These are phyloP conservation scores for Morpho deidamia DNA, from an alignment of 2,888 invertebrate genomes.

Conservation along the genomic window DNA sequence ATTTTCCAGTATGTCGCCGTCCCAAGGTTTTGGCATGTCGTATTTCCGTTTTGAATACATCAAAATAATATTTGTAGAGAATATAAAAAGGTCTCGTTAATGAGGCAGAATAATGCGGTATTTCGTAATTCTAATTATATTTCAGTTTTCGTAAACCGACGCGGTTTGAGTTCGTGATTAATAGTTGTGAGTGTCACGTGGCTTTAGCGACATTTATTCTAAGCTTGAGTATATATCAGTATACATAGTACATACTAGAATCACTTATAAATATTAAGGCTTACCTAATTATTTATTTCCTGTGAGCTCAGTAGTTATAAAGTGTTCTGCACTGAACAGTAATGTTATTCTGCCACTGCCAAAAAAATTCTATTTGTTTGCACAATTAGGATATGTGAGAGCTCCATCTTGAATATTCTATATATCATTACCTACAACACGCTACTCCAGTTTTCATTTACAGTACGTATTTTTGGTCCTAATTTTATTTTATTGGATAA, in stretches of 20 bases:
- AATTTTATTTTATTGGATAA: no score
- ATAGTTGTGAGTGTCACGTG: constrained; percentile 58
- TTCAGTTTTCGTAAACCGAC: constrained; percentile 46
- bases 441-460: no score
- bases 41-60: constrained; percentile 17
- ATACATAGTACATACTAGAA: constrained; percentile 2
- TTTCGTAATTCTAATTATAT: constrained; percentile 38
- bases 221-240: constrained; percentile 28
- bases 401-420: no score
- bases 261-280: background rate
- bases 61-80: constrained; percentile 19
- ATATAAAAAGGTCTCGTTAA: constrained; percentile 23
- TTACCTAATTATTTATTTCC: background rate
- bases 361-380: no score
- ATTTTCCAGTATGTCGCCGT: background rate
- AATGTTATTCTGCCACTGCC: no score
- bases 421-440: no score
- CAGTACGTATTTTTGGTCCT: no score
- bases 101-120: constrained; percentile 27
- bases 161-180: constrained; percentile 54
- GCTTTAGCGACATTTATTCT: constrained; percentile 41
- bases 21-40: constrained; percentile 16
- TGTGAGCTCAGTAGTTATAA: no score
- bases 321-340: no score
- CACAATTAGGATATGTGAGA: no score